Base-by-base conservation (phyloP, 2,797 vertebrate genomes). In the Enteromius unitaeniatus region DNA sequence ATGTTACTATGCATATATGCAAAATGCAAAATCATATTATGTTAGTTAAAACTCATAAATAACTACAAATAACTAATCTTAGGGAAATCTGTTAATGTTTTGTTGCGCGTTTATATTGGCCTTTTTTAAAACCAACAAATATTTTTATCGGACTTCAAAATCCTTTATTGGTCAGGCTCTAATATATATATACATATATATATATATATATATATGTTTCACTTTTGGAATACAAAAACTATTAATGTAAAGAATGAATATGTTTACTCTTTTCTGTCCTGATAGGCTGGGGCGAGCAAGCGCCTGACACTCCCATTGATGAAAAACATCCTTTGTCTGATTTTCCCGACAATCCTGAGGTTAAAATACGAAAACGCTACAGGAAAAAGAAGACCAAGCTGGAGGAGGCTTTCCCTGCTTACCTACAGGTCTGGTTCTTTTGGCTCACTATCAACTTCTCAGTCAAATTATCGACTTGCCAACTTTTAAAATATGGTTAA, bases 361-460 rank as follows among this genome's bases (percentile, higher is more conserved):
- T 87, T 87, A 99, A 99, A 94, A 97, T 97, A 83, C 98, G 99
- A 91, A 99, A 99, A 85, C 97, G 98, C 84, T 99, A 99, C 91
- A 89, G 97, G 79, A 99, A 99, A 90, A 97, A 98, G 95, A 99
- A 99, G 93, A 99, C 98, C 55, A 99, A 99, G 87, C 95, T 99
- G 14, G 98, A 99, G 89, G 98, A 99, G 91, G 97, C 95, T 6
- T 99, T 99, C 91, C 98, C 98, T 84, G 92, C 96, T 45, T 99
- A 99, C 86, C 91, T 99, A 84, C 98, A 99, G 96, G 98, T 99
- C 90, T 83, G 91, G 84, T 15, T 58, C n/a, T n/a, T 60, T 60
- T 4, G 28, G 62, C 62, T 65, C 15, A 26, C 67, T 40, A 19
- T 49, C 17, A 14, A 21, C 23, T 6, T 37, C 3, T 79, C 0